Evolutionary conservation across 1,140 invertebrate species (phyloP).

Genomic region (Brachionus manjavacas): DNA sequence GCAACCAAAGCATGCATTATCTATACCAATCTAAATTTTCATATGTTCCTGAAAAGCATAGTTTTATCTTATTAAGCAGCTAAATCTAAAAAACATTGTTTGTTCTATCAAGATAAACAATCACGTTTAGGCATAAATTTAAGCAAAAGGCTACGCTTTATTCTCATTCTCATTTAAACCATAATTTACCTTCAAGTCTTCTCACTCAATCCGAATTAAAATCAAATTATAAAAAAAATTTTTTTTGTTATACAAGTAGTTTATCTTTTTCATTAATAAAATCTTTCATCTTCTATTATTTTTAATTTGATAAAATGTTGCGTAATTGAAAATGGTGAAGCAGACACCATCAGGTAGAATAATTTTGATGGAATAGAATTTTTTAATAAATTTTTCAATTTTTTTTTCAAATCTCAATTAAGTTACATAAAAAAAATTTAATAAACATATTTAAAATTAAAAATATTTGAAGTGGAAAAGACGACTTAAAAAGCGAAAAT

Average conservation of each 20-base stretch:
- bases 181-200: background rate
- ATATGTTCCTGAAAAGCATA: background rate
- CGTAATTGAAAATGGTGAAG: too few relatives aligned
- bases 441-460: too few relatives aligned
- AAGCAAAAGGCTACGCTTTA: background rate
- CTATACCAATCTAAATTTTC: background rate
- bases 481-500: too few relatives aligned
- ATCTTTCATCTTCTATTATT: too few relatives aligned
- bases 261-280: background rate
- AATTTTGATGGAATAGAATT: too few relatives aligned
- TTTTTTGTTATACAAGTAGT: background rate
- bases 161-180: background rate
- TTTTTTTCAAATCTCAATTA: too few relatives aligned
- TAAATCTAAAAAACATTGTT: slow-evolving; percentile 6
- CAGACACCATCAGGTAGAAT: too few relatives aligned
- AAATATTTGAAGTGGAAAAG: too few relatives aligned
- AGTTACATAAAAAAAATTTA: too few relatives aligned
- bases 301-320: too few relatives aligned
- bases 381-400: too few relatives aligned
- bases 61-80: background rate
- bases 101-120: background rate
- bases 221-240: background rate
- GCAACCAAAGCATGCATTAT: background rate
- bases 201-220: background rate
- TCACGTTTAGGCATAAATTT: slow-evolving; percentile 3